A percentile compares a stretch with the other conserved stretches of the same genome.
These are phyloP conservation scores for Xylophagus ater DNA, from an alignment of 2,888 invertebrate genomes.

Conservation along the genomic window DNA sequence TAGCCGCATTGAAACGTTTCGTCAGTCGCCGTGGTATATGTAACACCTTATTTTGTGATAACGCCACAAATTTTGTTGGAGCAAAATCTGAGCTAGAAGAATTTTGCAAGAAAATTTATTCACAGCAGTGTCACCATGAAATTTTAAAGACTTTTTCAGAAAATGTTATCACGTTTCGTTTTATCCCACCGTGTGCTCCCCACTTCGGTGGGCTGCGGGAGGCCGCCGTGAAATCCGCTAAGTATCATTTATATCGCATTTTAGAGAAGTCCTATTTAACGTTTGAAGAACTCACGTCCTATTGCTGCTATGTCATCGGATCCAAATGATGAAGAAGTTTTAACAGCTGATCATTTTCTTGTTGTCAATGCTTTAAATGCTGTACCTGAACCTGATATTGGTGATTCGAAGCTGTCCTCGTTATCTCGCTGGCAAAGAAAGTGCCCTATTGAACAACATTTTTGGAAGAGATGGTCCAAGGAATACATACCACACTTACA, in stretches of 20 bases:
- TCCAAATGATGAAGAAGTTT: background rate
- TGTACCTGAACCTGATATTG: background rate
- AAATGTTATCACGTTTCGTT: no score
- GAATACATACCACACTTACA: background rate
- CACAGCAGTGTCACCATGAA: no score
- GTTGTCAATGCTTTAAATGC: background rate
- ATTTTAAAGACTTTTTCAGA: background rate
- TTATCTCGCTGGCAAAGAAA: background rate
- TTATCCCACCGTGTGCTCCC: slow-evolving; percentile 22
- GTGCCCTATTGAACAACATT: no score
- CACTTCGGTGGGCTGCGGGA: slow-evolving; percentile 26
- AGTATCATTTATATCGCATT: background rate
- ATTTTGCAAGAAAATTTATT: no score
- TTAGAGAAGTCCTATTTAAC: slow-evolving; percentile 12
- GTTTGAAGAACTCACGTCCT: slow-evolving; percentile 17
- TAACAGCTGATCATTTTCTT: slow-evolving; percentile 1
- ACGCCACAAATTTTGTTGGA: slow-evolving; percentile 20
- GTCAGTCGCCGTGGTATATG: slow-evolving; percentile 13
- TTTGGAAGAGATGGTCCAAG: background rate
- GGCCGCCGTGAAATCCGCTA: slow-evolving; percentile 2
- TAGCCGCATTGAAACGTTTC: slow-evolving; percentile 18
- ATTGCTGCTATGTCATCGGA: no score
- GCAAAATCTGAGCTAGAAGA: slow-evolving; percentile 14
- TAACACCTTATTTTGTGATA: slow-evolving; percentile 13
- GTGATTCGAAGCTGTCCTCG: background rate